Conservation (phyloP, 2,797 vertebrate genomes). For the Mycteria americana region DNA sequence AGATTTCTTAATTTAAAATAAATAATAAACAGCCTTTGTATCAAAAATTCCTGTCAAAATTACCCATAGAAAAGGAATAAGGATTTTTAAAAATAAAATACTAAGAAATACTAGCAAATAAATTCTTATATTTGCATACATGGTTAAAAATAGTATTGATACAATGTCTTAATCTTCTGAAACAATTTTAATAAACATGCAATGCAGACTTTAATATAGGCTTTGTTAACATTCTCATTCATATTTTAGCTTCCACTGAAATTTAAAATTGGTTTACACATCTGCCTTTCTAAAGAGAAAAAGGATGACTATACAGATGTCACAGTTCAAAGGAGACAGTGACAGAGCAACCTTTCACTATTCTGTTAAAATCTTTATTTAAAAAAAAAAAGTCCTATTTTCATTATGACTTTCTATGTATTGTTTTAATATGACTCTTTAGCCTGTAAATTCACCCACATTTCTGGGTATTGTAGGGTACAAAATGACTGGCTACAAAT, state of each 20-base stretch:
- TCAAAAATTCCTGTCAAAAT: background rate
- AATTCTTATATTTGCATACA: background rate
- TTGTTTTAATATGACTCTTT: background rate
- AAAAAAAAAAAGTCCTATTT: background rate
- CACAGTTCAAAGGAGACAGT: background rate
- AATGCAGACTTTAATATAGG: background rate
- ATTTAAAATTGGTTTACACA: background rate
- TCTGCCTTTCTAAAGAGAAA: background rate
- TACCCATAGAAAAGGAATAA: background rate
- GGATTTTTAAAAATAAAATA: background rate
- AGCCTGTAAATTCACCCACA: background rate
- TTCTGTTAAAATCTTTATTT: background rate
- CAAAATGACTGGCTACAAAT: background rate
- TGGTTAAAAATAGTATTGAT: background rate
- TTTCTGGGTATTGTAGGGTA: background rate
- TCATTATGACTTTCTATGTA: background rate
- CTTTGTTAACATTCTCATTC: background rate
- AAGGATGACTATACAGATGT: background rate
- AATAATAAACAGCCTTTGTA: background rate
- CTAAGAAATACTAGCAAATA: background rate
- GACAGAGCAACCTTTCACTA: background rate
- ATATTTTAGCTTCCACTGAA: background rate
- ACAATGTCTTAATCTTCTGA: background rate
- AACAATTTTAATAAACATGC: background rate
- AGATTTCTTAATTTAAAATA: background rate